phyloP scores from a whole-genome alignment of 1,140 invertebrate species.

The Acyrthosiphon pisum region DNA sequence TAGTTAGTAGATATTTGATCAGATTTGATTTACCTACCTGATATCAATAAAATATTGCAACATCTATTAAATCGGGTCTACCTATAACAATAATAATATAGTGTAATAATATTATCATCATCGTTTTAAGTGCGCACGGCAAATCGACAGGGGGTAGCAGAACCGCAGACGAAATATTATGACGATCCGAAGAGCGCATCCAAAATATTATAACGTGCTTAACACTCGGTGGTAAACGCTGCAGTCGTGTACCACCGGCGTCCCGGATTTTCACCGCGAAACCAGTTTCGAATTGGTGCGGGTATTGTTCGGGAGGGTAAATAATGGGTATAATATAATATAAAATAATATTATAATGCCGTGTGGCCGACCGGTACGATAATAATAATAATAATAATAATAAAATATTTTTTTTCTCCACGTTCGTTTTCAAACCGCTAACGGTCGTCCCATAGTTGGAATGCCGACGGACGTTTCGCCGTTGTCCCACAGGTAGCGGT shows the following conservation, averaged over 20 bases:
- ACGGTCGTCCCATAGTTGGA: slow-evolving; percentile 21
- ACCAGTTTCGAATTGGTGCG: not conserved
- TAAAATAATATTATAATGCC: not conserved
- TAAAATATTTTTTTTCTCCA: not conserved
- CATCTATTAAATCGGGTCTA: no score
- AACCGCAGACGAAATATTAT: not conserved
- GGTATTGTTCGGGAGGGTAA: not conserved
- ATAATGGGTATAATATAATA: not conserved
- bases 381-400: not conserved
- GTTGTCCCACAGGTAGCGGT: slow-evolving; percentile 46
- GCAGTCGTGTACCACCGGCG: not conserved
- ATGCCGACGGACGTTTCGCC: slow-evolving; percentile 29
- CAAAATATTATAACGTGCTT: not conserved
- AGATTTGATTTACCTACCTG: no score
- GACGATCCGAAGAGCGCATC: not conserved
- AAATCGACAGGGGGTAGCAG: not conserved
- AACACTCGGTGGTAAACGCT: not conserved
- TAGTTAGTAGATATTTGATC: no score
- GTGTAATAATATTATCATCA: not conserved
- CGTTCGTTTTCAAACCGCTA: slow-evolving; percentile 1
- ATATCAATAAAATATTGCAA: no score
- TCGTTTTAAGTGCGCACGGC: not conserved
- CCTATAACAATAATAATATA: no score
- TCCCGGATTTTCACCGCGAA: not conserved
- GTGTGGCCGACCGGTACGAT: not conserved